Percentiles rank a stretch among this genome's conserved stretches.
phyloP scores from a whole-genome alignment of 2,797 vertebrate genomes.

The Pantherophis alleghaniensis region DNA sequence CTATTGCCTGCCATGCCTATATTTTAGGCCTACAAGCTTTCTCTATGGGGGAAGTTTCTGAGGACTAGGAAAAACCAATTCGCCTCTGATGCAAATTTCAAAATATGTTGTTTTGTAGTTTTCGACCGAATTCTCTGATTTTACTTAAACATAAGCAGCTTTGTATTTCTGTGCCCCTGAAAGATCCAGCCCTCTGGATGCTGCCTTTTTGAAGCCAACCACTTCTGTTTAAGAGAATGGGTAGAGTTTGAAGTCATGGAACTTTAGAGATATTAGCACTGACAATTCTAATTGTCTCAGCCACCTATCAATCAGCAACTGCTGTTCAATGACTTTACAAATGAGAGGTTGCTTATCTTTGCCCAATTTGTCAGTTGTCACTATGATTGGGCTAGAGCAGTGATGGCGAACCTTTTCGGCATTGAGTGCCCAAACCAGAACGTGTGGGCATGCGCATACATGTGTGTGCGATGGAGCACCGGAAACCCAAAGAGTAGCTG shows the following conservation, averaged over 20 bases:
- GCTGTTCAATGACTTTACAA: background rate
- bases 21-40: background rate
- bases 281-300: background rate
- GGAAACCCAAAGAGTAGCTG: no score
- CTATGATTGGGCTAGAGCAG: background rate
- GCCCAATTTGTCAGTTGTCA: background rate
- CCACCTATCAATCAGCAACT: background rate
- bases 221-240: background rate
- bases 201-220: background rate
- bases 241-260: background rate
- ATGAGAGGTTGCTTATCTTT: background rate
- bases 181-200: background rate
- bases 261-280: background rate
- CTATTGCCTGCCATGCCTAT: background rate
- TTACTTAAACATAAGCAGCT: background rate
- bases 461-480: no score
- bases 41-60: background rate
- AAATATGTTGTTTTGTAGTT: background rate
- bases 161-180: background rate
- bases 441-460: no score
- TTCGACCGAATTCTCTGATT: background rate
- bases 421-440: no score
- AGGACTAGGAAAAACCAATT: background rate
- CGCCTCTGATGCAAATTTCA: background rate
- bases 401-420: no score